Evolutionary conservation across 2,113 vertebrate genomes (phyloP).

Genomic region (Periophthalmus modestus): DNA sequence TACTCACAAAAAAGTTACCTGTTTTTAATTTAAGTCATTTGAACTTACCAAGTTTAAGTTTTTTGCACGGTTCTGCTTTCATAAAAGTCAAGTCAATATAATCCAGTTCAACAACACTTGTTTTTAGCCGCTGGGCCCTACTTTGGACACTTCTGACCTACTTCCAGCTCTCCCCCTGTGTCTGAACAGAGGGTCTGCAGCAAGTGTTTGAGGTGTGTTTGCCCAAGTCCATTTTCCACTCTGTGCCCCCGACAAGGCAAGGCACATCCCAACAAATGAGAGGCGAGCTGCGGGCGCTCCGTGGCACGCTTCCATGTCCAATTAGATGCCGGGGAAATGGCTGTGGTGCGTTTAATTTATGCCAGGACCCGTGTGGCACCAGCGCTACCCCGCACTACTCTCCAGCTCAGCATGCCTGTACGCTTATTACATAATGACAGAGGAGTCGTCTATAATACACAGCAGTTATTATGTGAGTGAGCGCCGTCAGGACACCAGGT

Average conservation of each 20-base stretch:
- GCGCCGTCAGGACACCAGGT: slow-evolving; percentile 33
- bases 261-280: slow-evolving; percentile 54
- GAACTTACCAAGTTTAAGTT: too few relatives aligned
- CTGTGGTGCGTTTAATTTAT: slow-evolving; percentile 48
- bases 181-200: slow-evolving; percentile 7
- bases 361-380: slow-evolving; percentile 10
- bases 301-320: slow-evolving; percentile 57
- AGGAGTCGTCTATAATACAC: slow-evolving; percentile 23
- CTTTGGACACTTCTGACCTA: not conserved
- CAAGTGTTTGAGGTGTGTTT: slow-evolving; percentile 4
- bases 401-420: not conserved
- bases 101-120: not conserved
- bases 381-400: slow-evolving; percentile 12
- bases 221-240: slow-evolving; percentile 32
- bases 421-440: slow-evolving; percentile 30
- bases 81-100: not conserved
- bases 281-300: slow-evolving; percentile 45
- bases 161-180: not conserved
- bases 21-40: too few relatives aligned
- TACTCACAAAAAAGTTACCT: too few relatives aligned
- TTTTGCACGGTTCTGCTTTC: not conserved
- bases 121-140: not conserved
- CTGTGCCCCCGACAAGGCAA: slow-evolving; percentile 48
- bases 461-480: slow-evolving; percentile 34
- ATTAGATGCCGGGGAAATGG: slow-evolving; percentile 64